phyloP scores from a whole-genome alignment of 2,113 vertebrate species.

The Pedetes capensis region DNA sequence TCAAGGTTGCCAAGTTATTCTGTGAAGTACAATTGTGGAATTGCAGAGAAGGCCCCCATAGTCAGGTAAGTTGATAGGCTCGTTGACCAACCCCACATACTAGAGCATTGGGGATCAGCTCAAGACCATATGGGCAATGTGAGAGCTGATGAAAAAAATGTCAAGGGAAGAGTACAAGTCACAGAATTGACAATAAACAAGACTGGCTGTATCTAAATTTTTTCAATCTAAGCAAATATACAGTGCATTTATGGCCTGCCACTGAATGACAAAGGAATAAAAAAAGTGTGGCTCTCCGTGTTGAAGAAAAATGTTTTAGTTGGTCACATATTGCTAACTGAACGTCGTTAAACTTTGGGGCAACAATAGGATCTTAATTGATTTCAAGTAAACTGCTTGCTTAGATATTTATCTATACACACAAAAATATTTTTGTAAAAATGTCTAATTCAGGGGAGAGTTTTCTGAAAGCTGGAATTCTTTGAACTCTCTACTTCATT shows the following conservation, averaged over 20 bases:
- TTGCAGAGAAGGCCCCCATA: not conserved
- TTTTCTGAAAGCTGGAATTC: not conserved
- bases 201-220: not conserved
- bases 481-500: not conserved
- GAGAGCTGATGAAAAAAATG: not conserved
- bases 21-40: not conserved
- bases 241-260: not conserved
- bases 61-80: not conserved
- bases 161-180: not conserved
- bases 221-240: constrained; percentile 14
- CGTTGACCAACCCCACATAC: not conserved
- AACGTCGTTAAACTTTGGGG: not conserved
- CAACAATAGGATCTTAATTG: not conserved
- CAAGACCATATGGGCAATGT: not conserved
- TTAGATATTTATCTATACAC: constrained; percentile 17
- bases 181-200: not conserved
- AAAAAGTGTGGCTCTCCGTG: not conserved
- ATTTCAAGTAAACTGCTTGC: not conserved
- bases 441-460: not conserved
- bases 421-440: constrained; percentile 26
- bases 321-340: not conserved
- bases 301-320: constrained; percentile 4
- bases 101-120: not conserved
- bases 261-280: not conserved
- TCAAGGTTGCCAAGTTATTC: constrained; percentile 26